These are phyloP conservation scores for Chironomus tepperi DNA, from an alignment of 1,140 invertebrate species.

Conservation along the genomic window DNA sequence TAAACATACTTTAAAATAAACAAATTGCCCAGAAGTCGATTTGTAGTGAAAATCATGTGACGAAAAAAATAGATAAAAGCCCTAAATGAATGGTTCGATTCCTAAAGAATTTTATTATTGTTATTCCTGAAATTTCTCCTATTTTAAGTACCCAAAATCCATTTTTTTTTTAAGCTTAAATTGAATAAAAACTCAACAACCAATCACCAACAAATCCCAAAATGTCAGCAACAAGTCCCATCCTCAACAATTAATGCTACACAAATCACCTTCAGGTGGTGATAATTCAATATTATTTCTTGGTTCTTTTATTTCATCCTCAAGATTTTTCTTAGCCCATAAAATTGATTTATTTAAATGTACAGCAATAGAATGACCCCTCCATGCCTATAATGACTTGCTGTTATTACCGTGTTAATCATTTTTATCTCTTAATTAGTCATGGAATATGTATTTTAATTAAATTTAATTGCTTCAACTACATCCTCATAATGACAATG, in stretches of 20 bases:
- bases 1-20: no score
- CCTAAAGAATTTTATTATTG: no score
- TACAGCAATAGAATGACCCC: neutral
- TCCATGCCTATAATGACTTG: neutral
- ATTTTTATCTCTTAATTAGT: slow-evolving; percentile 24
- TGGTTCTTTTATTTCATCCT: neutral
- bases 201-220: no score
- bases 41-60: no score
- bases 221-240: neutral
- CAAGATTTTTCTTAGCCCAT: neutral
- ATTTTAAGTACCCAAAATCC: no score
- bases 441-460: slow-evolving; percentile 3
- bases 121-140: no score
- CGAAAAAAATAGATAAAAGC: no score
- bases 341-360: slow-evolving; percentile 4
- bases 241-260: neutral
- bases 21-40: no score
- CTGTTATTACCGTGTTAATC: slow-evolving; percentile 16
- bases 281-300: slow-evolving; percentile 12
- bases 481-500: slow-evolving; percentile 4
- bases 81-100: no score
- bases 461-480: slow-evolving; percentile 11
- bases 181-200: no score
- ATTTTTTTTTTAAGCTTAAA: no score
- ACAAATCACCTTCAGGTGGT: slow-evolving; percentile 9